Conservation (phyloP, 2,113 vertebrate genomes). For the Typhlomys cinereus region DNA sequence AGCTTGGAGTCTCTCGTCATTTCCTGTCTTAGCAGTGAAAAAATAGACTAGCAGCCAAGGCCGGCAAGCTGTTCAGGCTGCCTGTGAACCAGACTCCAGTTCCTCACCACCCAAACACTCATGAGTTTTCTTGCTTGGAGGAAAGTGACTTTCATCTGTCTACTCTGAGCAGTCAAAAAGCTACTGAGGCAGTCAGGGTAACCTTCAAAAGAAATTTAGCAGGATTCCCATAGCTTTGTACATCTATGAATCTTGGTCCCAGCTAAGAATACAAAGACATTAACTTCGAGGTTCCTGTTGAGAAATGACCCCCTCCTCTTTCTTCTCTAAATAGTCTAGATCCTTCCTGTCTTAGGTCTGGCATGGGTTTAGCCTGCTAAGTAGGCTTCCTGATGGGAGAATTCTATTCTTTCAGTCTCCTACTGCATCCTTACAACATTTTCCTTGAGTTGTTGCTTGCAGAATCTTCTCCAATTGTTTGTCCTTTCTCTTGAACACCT, state of each 20-base stretch:
- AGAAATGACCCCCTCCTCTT: not conserved
- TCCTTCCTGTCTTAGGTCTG: not conserved
- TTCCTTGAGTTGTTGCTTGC: not conserved
- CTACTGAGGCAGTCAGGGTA: not conserved
- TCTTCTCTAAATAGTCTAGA: not conserved
- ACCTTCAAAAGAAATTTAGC: not conserved
- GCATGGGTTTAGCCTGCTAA: not conserved
- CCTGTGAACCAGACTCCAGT: conserved; percentile 25
- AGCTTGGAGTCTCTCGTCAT: conserved; percentile 22
- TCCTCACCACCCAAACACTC: not conserved
- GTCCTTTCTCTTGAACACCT: not conserved
- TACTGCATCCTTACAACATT: not conserved
- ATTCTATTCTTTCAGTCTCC: not conserved
- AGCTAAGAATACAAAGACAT: not conserved
- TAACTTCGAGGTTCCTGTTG: not conserved
- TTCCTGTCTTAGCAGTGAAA: conserved; percentile 62
- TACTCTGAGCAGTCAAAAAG: not conserved
- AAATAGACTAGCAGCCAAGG: conserved; percentile 46
- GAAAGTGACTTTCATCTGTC: conserved; percentile 10
- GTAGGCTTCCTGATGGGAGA: not conserved
- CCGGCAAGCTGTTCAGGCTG: conserved; percentile 41
- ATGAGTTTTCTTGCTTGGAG: not conserved
- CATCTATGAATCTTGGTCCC: not conserved
- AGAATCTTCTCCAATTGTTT: not conserved
- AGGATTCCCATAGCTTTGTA: not conserved